phyloP scores from a whole-genome alignment of 2,113 vertebrate genomes.

The Tragelaphus imberbis region DNA sequence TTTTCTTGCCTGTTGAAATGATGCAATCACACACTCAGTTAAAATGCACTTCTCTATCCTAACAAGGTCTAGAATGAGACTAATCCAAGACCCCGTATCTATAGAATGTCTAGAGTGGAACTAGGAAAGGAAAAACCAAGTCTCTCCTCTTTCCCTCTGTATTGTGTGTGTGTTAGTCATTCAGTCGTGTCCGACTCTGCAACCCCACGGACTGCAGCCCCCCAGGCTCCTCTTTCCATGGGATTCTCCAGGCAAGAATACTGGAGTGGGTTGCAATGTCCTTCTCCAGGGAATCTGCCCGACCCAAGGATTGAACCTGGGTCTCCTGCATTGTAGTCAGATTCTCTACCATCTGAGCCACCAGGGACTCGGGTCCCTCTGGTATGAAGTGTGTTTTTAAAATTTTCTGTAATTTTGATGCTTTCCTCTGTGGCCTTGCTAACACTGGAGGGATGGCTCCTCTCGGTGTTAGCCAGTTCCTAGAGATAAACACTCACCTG shows the following conservation, averaged over 20 bases:
- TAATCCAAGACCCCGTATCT: background rate
- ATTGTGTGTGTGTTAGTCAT: background rate
- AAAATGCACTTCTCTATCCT: background rate
- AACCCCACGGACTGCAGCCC: background rate
- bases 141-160: background rate
- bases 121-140: background rate
- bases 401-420: background rate
- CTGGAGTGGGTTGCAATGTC: background rate
- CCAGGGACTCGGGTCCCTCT: background rate
- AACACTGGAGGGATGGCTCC: background rate
- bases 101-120: background rate
- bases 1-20: background rate
- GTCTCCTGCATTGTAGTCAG: background rate
- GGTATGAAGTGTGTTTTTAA: background rate
- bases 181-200: background rate
- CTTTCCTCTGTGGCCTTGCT: background rate
- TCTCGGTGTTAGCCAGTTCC: background rate
- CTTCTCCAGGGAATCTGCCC: background rate
- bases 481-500: background rate
- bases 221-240: background rate
- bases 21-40: background rate
- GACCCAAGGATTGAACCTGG: accelerated
- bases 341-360: background rate
- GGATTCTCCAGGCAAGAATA: background rate
- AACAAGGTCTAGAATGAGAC: background rate